Evolutionary conservation across 2,113 vertebrate species (phyloP), one percentile per base, ranked within the genome.

Genomic region (Carlito syrichta): DNA sequence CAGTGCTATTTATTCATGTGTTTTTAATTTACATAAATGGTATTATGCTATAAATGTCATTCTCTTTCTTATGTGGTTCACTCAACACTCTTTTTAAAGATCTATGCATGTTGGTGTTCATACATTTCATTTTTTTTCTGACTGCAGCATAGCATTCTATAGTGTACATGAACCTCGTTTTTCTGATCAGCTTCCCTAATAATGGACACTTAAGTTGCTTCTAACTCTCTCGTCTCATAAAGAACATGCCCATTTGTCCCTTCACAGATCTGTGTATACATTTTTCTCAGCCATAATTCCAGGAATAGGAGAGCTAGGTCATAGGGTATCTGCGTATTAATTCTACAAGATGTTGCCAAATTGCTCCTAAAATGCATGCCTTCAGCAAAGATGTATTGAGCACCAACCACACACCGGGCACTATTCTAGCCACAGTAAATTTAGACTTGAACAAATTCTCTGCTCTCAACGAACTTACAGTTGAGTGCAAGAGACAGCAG

Each of bases 1-100:
- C 23, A 35, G 78, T 66, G 4, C 50, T 66, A 96, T 88, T 76
- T 84, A 69, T 56, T 12, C 89, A 76, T 71, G 77, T 66, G 60
- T 54, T 93, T 93, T 91, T 85, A 68, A 77, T 88, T 84, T 92
- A 54, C 38, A 40, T 60, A 92, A 89, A 77, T 85, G n/a, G 25
- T 66, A 73, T 68, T 66, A 20, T 88, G 11, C 48, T 90, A 30
- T 69, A 81, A 94, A 43, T 85, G 38, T 12, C 66, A 66, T 85
- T 76, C 74, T 50, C 11, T 93, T 86, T 66, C 48, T 45, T 77
- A 71, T 45, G 76, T 38, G 71, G 25, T 90, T 73, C 32, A 79
- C 12, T 82, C 69, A 82, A 77, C 56, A 69, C 40, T 83, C 30
- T 82, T 93, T 95, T 50, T 20, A 85, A 92, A 94, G 32, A 60